Conservation (phyloP, 2,888 invertebrate species). For the Thumatha senex region DNA sequence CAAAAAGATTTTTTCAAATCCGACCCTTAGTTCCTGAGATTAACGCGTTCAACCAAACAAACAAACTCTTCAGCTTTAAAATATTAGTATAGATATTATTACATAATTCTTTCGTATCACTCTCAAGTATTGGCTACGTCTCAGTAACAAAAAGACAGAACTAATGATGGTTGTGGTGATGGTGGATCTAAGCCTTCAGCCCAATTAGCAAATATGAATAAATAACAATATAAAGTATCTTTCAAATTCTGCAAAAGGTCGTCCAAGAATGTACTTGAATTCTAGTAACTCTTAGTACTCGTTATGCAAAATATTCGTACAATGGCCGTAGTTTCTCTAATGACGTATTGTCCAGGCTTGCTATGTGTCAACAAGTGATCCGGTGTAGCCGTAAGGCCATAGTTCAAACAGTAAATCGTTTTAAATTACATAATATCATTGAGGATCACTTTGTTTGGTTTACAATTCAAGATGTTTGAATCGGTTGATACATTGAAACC, state of each 20-base stretch:
- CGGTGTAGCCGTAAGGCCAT: slow-evolving; percentile 5
- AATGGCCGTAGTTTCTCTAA: slow-evolving; percentile 50
- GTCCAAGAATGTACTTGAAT: slow-evolving; percentile 11
- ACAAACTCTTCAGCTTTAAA: too few species aligned
- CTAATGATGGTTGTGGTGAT: too few species aligned
- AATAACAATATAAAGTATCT: too few species aligned
- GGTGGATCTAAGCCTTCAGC: too few species aligned
- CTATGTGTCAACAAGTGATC: slow-evolving; percentile 5
- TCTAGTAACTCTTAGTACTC: slow-evolving; percentile 6
- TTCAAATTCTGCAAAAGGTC: not conserved
- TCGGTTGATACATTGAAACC: slow-evolving; percentile 13
- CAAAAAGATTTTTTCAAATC: too few species aligned
- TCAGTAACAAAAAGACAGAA: too few species aligned
- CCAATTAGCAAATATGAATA: too few species aligned
- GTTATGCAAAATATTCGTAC: slow-evolving; percentile 38
- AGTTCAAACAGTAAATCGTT: slow-evolving; percentile 3
- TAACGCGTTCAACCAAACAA: too few species aligned
- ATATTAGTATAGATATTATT: too few species aligned
- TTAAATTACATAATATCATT: slow-evolving; percentile 6
- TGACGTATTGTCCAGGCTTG: slow-evolving; percentile 45
- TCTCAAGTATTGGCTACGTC: too few species aligned
- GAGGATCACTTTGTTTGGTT: slow-evolving; percentile 3
- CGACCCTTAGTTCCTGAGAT: too few species aligned
- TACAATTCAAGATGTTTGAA: slow-evolving; percentile 9
- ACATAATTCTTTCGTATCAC: too few species aligned